Base-by-base conservation (phyloP, 2,113 vertebrate genomes). In the Pavo muticus region DNA sequence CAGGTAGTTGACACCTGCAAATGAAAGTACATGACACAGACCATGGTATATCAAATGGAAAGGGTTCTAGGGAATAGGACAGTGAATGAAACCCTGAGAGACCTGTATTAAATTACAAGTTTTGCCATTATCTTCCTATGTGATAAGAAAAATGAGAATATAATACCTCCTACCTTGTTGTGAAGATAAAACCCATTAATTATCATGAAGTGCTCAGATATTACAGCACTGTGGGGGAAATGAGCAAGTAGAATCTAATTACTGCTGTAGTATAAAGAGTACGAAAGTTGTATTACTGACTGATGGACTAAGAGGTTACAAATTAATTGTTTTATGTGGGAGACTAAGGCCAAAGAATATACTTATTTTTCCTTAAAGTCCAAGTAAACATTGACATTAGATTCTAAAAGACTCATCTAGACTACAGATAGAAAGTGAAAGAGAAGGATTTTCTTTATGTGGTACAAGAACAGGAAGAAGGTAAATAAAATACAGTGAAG, bases 11-110 rank as follows among this genome's bases (percentile, higher is more conserved):
- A 95, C 89, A 94, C n/a, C 71, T 89, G 85, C 76, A 95, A 95
- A 96, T 85, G 84, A 91, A 95, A 96, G 85, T 70, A 84, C 87
- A 83, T 1, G 37, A 65, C 65, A 70, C 25, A 77, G 79, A 60
- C 78, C 65, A 57, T 44, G 87, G 93, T 96, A 75, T 29, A 85
- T 90, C 87, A 96, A 65, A 69, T 15, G 59, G 90, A 91, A 85
- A 80, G 59, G 63, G 54, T 77, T 90, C 82, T 42, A 82, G 74
- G 90, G 79, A 81, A 93, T 29, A 90, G 76, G 79, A 90, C 82
- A 93, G 50, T 59, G 78, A 91, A 91, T 50, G 39, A 76, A 92
- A 94, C 87, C 72, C 75, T 77, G 15, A 47, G 71, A 91, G 64
- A 91, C 50, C 32, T 42, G 18, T 23, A 90, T 79, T 74, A 88